Percentiles rank a stretch among this genome's conserved stretches.
Conservation (phyloP, 2,113 vertebrate species). For the Hippocampus guttulatus region DNA sequence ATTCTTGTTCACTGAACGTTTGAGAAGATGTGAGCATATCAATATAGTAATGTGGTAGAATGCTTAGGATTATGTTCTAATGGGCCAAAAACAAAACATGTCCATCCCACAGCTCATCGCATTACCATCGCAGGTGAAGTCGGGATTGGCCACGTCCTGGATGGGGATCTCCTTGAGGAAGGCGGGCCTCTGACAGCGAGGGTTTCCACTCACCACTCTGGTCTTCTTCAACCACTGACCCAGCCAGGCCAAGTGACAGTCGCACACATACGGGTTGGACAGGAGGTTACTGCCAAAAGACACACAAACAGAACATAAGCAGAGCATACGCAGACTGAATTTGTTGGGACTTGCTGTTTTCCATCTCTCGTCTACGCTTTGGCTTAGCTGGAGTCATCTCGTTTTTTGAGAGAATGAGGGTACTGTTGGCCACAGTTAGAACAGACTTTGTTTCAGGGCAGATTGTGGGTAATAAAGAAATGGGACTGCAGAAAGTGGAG, state of each 20-base stretch:
- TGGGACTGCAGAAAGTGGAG: too few relatives aligned
- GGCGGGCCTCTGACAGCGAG: slow-evolving; percentile 91
- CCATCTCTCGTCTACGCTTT: neutral
- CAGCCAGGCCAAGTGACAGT: slow-evolving; percentile 95
- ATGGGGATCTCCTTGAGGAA: slow-evolving; percentile 99
- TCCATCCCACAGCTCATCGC: neutral
- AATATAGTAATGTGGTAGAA: neutral
- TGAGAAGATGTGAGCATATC: neutral
- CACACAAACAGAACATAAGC: neutral
- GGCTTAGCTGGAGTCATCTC: neutral
- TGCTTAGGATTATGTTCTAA: neutral
- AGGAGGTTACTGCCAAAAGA: slow-evolving; percentile 83
- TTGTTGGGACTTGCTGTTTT: too few relatives aligned
- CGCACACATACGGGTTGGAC: slow-evolving; percentile 95
- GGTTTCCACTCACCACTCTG: slow-evolving; percentile 93
- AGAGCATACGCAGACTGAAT: neutral
- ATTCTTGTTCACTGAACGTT: too few relatives aligned
- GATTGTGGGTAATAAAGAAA: too few relatives aligned
- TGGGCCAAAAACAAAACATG: neutral
- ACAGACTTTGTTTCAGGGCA: too few relatives aligned
- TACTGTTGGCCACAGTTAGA: too few relatives aligned
- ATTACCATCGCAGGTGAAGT: slow-evolving; percentile 96
- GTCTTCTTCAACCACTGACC: slow-evolving; percentile 94
- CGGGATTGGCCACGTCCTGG: slow-evolving; percentile 92
- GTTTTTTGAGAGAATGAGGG: too few relatives aligned